Percentiles rank a stretch among this genome's conserved stretches.
Evolutionary conservation across 23 tunicate genomes (phyloP).

Genomic region (Clavelina lepadiformis): DNA sequence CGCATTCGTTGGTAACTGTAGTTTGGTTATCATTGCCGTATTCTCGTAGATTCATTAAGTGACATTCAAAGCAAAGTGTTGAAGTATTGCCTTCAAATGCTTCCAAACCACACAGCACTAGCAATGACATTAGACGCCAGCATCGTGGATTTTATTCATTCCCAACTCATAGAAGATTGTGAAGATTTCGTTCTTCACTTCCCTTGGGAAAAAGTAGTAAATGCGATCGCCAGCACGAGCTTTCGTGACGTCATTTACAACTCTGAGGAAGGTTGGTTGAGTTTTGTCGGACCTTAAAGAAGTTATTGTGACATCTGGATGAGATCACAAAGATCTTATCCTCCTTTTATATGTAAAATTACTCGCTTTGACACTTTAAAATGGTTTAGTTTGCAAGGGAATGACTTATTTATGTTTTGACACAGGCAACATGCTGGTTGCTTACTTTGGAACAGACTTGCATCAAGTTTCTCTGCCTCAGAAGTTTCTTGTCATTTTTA

Average conservation of each 20-base stretch:
- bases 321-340: no score
- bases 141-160: constrained; percentile 1
- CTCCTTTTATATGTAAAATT: no score
- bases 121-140: background rate
- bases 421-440: constrained; percentile 17
- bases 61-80: background rate
- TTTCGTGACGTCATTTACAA: constrained; percentile 12
- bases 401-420: no score
- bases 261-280: constrained; percentile 1
- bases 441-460: constrained; percentile 4
- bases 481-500: background rate
- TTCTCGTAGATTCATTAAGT: background rate
- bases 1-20: constrained; percentile 1
- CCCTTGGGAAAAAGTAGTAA: constrained; percentile 33
- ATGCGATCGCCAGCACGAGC: constrained; percentile 31
- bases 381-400: background rate
- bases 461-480: constrained; percentile 9
- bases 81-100: constrained; percentile 24
- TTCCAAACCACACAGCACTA: constrained; percentile 17
- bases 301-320: no score
- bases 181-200: constrained; percentile 12
- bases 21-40: background rate
- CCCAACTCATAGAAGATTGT: background rate
- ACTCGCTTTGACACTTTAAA: no score
- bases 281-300: no score